Base-by-base conservation (phyloP, 1,140 invertebrate genomes). In the Asbolus verrucosus region DNA sequence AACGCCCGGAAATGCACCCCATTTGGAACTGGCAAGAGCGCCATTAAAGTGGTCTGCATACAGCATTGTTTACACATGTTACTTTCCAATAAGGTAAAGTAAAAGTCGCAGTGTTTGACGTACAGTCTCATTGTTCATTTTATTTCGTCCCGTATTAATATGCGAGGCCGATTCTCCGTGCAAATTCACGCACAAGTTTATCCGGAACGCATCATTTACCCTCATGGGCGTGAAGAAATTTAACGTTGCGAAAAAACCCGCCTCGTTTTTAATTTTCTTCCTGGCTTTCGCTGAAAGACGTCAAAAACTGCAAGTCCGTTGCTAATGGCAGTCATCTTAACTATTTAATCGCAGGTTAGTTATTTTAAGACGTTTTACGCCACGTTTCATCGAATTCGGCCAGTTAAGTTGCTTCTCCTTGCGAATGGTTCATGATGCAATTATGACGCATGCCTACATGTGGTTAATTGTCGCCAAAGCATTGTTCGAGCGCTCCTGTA, bases 1-100 rank as follows among this genome's bases (percentile, higher is more conserved):
- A 60, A 60, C 14, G 19, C 11, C 30, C 27, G 16, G 36, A 62
- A 38, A 62, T 33, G 15, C 24, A 27, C 24, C 24, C 24, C 24
- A 13, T 63, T 38, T 63, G 11, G 39, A 54, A 54, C 27, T 54
- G n/a, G 8, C 24, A 54, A 54, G n/a, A 54, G 9, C 27, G 46
- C 27, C 27, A 54, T 54, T 24, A 27, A 54, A 27, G 27, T 27
- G 21, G 21, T 54, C 9, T 54, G 46, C 46, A 54, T 54, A 54
- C 46, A 54, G n/a, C 18, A 24, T 27, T 54, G 21, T 54, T 54
- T 54, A 54, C 46, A 54, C 46, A 24, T 63, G 36, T 18, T 27
- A 63, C 36, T 43, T 39, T 43, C 61, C 39, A 63, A 63, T 27
- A 63, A 43, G 24, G 61, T 63, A 63, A 63, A 63, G 61, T 63